phyloP scores from a whole-genome alignment of 2,113 vertebrate genomes.

The Rhinichthys klamathensis region DNA sequence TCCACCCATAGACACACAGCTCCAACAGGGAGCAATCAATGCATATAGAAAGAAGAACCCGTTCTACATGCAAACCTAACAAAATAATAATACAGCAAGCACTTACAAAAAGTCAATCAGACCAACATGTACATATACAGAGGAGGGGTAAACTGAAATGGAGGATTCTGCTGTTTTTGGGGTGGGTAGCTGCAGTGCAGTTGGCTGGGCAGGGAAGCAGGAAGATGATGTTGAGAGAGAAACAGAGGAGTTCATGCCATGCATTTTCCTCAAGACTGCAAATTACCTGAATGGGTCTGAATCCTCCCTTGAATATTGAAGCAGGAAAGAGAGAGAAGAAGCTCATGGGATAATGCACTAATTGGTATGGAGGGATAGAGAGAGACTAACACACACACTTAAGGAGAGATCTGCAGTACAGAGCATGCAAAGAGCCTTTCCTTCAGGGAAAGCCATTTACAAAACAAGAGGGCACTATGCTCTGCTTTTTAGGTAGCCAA shows the following conservation, averaged over 20 bases:
- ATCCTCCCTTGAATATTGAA: conserved; percentile 99
- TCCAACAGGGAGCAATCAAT: neutral
- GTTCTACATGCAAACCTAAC: conserved; percentile 16
- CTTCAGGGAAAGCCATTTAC: conserved; percentile 20
- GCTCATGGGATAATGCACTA: conserved; percentile 88
- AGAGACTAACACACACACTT: conserved; percentile 54
- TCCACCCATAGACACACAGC: neutral
- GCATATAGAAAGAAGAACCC: neutral
- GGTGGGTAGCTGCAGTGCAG: conserved; percentile 63
- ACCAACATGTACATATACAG: neutral
- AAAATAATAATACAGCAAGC: conserved; percentile 27
- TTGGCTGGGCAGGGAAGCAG: conserved; percentile 32
- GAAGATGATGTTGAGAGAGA: conserved; percentile 53
- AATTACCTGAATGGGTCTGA: conserved; percentile 91
- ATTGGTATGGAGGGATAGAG: conserved; percentile 65
- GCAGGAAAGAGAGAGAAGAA: conserved; percentile 97
- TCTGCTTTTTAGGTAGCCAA: conserved; percentile 20
- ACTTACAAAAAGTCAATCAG: conserved; percentile 1
- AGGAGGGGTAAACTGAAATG: conserved; percentile 29
- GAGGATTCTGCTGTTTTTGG: conserved; percentile 12
- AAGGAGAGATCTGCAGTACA: conserved; percentile 38
- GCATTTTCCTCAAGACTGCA: conserved; percentile 66
- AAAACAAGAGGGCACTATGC: conserved; percentile 9
- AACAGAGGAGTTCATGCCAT: conserved; percentile 71
- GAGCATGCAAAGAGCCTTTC: conserved; percentile 42